Evolutionary conservation across 1,140 invertebrate species (phyloP), one percentile per base, ranked within the genome.

Genomic region (Rhagoletis pomonella): DNA sequence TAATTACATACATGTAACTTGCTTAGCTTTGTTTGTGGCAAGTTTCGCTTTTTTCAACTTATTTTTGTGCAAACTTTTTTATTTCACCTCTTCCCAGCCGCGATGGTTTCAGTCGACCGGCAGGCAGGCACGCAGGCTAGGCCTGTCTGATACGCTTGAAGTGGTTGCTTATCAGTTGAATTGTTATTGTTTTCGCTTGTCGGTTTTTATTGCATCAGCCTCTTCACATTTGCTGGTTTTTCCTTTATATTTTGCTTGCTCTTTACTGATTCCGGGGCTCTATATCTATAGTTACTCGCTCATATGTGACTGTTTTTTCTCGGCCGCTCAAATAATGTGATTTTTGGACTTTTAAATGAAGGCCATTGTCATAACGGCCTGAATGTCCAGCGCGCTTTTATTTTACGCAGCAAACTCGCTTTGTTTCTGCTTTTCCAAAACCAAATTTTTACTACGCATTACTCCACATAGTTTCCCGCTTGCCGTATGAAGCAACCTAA

Each of bases 81-180:
- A 44, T 69, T 69, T 69, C 19, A 14, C 19, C 19, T 42, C 42
- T 69, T 29, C 9, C 47, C 44, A 10, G 42, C 14, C 44, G 47
- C n/a, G 14, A 6, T 29, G 29, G 29, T 29, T 29, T 29, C 29
- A 1, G 29, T 29, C 29, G 29, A 29, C 29, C 29, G 29, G 4
- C 60, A 62, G 2, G 1, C 60, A 12, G 12, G 60, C 12, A 14
- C 2, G 9, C 12, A 12, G 73, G 73, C 17, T 55, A 55, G 73
- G 44, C 47, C 19, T 19, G 73, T 81, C 47, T 58, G 73, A 81
- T 58, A 29, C 73, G 73, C 47, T 55, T 81, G 14, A 81, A 81
- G 19, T 81, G 47, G 39, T 81, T 81, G 47, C 73, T 81, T 81
- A 81, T 81, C 73, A 81, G 73, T 81, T 81, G n/a, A 29, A 81